Base-by-base conservation (phyloP, 1,140 invertebrate species). In the Chelonus insularis region DNA sequence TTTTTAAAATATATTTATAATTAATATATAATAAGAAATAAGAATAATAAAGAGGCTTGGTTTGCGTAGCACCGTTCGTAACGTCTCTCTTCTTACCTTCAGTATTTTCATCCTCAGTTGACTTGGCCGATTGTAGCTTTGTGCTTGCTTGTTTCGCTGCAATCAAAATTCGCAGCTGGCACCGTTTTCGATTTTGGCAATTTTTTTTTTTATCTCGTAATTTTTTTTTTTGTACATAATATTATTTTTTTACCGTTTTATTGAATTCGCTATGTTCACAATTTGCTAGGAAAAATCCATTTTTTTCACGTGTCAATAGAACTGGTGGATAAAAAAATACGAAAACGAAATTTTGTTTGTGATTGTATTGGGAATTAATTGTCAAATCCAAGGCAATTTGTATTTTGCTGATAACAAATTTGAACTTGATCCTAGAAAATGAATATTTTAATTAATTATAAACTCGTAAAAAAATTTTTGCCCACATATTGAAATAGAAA, bases 71-170 rank as follows among this genome's bases (percentile, higher is more conserved):
- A 65, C 54, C 50, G 66, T 68, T 68, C 60, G 61, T 52, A 62
- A 61, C 60, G 66, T 72, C 69, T 64, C 66, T 68, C 64, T 63
- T 76, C 80, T 82, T 81, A 82, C 80, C 80, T 81, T 82, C 80
- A 71, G 64, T 77, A 68, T 76, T 80, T 37, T 81, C 80, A 77
- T 82, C 80, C 77, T 81, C 80, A 67, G 73, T 80, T 71, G 80
- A 80, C 76, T 82, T 82, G 77, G 80, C 73, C 69, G 79, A 79
- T 76, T 81, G 80, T 71, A 82, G 78, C 71, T 80, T 82, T 71
- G 76, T 72, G 72, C 68, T 79, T 74, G 74, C 70, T 79, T 82
- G 77, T 71, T 76, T 80, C 64, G 78, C 80, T 81, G 79, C 71
- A 81, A 81, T 78, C 72, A 81, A 79, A 80, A 75, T 80, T 80